Conservation (phyloP, 64 coral and sea anemone species). For the Exaiptasia diaphana region DNA sequence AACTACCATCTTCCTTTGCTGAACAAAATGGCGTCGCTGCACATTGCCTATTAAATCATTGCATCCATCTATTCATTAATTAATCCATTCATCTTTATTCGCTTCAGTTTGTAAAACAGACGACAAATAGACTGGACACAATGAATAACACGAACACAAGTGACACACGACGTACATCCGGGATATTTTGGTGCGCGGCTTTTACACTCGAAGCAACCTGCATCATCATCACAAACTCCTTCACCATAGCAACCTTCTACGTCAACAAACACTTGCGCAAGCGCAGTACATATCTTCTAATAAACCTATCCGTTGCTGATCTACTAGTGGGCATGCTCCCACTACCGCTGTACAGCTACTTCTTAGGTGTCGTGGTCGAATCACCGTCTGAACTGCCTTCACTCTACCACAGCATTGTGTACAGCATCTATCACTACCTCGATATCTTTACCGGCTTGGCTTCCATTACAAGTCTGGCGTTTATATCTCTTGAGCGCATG, state of each 20-base stretch:
- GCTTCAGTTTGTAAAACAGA: too few species aligned
- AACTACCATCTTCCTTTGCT: too few species aligned
- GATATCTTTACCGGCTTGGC: conserved; percentile 10
- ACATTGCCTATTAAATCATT: too few species aligned
- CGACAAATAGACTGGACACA: too few species aligned
- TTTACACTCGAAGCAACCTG: background rate
- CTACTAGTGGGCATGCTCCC: conserved; percentile 3
- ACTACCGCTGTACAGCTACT: background rate
- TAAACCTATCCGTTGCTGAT: conserved; percentile 14
- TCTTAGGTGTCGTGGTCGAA: background rate
- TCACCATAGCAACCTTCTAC: conserved; percentile 4
- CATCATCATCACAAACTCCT: background rate
- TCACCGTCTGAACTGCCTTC: background rate
- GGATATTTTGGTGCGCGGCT: conserved; percentile 7
- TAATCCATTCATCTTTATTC: too few species aligned
- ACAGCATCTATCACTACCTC: background rate
- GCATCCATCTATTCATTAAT: too few species aligned
- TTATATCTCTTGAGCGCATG: conserved; percentile 42
- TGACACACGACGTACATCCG: too few species aligned
- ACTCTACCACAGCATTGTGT: background rate
- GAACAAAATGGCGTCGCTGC: too few species aligned
- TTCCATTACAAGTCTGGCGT: conserved; percentile 1
- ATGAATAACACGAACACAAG: too few species aligned
- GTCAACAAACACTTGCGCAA: background rate
- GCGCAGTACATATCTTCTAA: conserved; percentile 4